Conservation (phyloP, 2,113 vertebrate species). For the Penelope pileata region DNA sequence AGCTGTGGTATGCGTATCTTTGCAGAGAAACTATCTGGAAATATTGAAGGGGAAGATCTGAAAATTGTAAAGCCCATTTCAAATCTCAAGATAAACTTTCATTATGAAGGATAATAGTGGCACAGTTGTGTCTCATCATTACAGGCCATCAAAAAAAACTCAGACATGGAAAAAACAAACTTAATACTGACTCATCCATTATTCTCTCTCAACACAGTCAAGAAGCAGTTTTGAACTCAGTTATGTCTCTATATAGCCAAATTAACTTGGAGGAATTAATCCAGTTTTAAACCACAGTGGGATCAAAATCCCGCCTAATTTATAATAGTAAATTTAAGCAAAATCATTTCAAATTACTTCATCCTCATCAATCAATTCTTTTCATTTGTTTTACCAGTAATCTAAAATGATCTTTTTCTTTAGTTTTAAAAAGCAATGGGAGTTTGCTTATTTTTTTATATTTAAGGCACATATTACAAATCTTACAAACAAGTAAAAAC, state of each 20-base stretch:
- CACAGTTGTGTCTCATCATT: neutral
- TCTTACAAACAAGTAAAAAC: neutral
- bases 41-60: neutral
- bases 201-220: constrained; percentile 11
- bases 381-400: neutral
- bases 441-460: neutral
- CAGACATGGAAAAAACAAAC: neutral
- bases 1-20: neutral
- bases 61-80: neutral
- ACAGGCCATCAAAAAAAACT: neutral
- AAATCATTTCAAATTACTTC: neutral
- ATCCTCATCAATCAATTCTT: neutral
- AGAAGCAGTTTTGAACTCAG: neutral
- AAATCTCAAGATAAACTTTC: neutral
- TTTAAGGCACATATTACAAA: neutral
- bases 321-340: neutral
- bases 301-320: constrained; percentile 10
- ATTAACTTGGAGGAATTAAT: neutral
- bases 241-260: neutral
- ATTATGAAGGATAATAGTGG: neutral
- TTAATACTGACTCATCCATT: constrained; percentile 18
- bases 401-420: neutral
- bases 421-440: neutral
- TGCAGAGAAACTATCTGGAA: neutral
- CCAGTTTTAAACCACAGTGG: neutral